Conservation (phyloP, 1,140 invertebrate species). For the Leptopilina boulardi region DNA sequence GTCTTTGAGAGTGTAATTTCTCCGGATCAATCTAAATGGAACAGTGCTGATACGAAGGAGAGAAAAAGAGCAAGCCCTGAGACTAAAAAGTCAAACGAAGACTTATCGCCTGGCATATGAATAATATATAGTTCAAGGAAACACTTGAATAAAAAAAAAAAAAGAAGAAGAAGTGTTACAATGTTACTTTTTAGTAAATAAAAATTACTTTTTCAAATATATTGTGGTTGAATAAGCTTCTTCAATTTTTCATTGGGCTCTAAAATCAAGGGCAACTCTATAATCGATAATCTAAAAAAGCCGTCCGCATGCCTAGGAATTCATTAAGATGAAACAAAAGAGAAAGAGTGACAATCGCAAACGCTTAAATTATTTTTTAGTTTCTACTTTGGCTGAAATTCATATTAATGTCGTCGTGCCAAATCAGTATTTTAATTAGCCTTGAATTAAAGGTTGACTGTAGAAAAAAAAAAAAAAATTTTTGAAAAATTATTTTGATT, state of each 20-base stretch:
- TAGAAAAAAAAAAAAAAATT: neutral
- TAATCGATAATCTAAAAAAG: conserved; percentile 60
- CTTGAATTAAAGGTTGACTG: conserved; percentile 43
- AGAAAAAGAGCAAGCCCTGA: neutral
- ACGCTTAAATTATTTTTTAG: neutral
- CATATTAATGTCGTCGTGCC: neutral
- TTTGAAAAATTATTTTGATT: neutral
- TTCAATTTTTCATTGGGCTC: conserved; percentile 59
- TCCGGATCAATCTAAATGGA: conserved; percentile 7
- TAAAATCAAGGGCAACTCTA: conserved; percentile 58
- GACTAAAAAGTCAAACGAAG: conserved; percentile 26
- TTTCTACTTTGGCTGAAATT: neutral
- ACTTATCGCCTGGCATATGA: neutral
- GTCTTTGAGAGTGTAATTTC: conserved; percentile 21
- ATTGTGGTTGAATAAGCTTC: conserved; percentile 24
- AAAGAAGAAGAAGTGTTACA: neutral
- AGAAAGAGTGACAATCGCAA: conserved; percentile 1
- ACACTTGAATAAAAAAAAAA: neutral
- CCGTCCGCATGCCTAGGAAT: conserved; percentile 16
- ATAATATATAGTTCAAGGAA: neutral
- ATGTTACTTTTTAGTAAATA: neutral
- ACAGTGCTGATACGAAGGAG: neutral
- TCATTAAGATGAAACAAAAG: conserved; percentile 1
- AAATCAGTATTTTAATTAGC: conserved; percentile 44
- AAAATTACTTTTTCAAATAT: neutral